phyloP scores from a whole-genome alignment of 2,888 invertebrate genomes.

The Trachelus troglodyta region DNA sequence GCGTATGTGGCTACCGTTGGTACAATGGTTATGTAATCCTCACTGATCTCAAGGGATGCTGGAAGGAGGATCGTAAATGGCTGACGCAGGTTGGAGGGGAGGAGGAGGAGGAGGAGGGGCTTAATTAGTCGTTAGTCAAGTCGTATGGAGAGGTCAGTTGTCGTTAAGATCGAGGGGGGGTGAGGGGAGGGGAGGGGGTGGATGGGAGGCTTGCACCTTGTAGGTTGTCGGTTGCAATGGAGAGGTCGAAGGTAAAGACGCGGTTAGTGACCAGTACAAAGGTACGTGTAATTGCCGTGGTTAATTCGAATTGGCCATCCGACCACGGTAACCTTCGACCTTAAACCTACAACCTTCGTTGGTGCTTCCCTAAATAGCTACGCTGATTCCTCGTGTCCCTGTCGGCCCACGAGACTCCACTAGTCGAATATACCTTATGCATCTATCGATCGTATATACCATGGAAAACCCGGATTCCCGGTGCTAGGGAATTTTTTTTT shows the following conservation, averaged over 20 bases:
- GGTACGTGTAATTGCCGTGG: constrained; percentile 48
- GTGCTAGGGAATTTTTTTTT: not conserved
- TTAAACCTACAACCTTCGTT: not conserved
- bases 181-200: no score
- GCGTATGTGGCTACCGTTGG: not conserved
- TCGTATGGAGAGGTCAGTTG: not conserved
- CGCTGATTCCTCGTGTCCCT: not conserved
- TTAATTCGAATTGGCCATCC: constrained; percentile 44
- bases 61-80: not conserved
- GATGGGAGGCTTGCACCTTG: no score
- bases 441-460: not conserved
- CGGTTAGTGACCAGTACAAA: constrained; percentile 18
- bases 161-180: not conserved
- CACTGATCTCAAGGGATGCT: not conserved
- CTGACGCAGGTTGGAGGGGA: not conserved
- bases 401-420: not conserved
- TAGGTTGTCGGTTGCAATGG: not conserved
- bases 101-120: no score
- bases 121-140: not conserved
- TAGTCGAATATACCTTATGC: not conserved
- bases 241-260: not conserved
- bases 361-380: not conserved
- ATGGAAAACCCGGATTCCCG: not conserved
- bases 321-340: not conserved
- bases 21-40: not conserved